phyloP scores from a whole-genome alignment of 2,888 invertebrate genomes.

The Junonia oenone region DNA sequence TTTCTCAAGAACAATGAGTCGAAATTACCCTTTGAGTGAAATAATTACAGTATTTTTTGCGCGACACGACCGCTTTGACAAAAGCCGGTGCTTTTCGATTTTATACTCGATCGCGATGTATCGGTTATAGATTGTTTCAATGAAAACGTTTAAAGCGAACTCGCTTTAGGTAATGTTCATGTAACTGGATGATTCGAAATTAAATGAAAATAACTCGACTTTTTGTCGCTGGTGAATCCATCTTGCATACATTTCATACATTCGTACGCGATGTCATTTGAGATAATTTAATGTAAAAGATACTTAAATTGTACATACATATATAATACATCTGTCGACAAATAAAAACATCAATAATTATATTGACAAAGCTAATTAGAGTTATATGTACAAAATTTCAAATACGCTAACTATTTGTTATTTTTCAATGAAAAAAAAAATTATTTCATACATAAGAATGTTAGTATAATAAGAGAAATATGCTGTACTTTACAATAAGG shows the following conservation, averaged over 20 bases:
- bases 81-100: conserved; percentile 53
- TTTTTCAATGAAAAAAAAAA: not conserved
- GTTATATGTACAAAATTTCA: not conserved
- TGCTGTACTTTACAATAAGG: not conserved
- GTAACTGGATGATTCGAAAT: conserved; percentile 11
- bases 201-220: conserved; percentile 8
- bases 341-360: not conserved
- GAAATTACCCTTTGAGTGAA: conserved; percentile 72
- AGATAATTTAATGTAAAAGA: not conserved
- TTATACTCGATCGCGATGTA: conserved; percentile 40
- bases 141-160: conserved; percentile 23
- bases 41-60: conserved; percentile 70
- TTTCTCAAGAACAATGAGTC: conserved; percentile 76
- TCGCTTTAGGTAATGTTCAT: conserved; percentile 16
- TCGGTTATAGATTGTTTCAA: conserved; percentile 30
- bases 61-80: conserved; percentile 56
- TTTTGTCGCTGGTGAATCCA: conserved; percentile 1
- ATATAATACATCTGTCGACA: not conserved
- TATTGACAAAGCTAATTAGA: not conserved
- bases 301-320: not conserved
- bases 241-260: not conserved
- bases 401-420: not conserved
- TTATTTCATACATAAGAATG: not conserved
- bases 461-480: not conserved
- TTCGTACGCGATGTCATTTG: not conserved